A percentile compares a stretch with the other conserved stretches of the same genome.
Evolutionary conservation across 1,140 invertebrate species (phyloP).

Genomic region (Heliconius melpomene): DNA sequence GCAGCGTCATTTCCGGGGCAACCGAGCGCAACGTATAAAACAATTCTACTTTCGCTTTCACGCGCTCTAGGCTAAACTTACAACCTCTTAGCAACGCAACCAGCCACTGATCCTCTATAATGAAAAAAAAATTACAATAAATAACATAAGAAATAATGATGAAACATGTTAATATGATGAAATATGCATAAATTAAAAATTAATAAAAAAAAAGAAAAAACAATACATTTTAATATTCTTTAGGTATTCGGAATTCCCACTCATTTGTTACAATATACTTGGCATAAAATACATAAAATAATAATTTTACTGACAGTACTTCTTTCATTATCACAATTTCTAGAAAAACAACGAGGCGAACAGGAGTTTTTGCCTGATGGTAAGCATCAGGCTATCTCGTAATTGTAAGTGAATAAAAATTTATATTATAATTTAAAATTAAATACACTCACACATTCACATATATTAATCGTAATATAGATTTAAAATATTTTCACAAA

Average conservation of each 20-base stretch:
- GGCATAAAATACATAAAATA: not conserved
- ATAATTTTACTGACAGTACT: not conserved
- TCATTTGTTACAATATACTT: not conserved
- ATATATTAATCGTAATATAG: not conserved
- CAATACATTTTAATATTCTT: not conserved
- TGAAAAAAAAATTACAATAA: constrained; percentile 25
- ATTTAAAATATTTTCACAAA: not conserved
- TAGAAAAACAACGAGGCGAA: no score
- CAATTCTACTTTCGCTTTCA: constrained; percentile 91
- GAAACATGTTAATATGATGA: no score
- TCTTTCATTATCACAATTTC: not conserved
- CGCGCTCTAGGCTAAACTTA: constrained; percentile 92
- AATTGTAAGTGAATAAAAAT: no score
- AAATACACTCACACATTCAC: no score
- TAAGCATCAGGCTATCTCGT: no score
- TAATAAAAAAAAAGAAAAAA: not conserved
- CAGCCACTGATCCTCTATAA: constrained; percentile 86
- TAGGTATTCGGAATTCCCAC: not conserved
- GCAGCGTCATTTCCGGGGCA: constrained; percentile 70
- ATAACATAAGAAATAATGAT: not conserved
- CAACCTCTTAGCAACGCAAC: constrained; percentile 91
- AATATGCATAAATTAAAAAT: not conserved
- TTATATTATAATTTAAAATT: no score
- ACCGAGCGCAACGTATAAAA: constrained; percentile 82
- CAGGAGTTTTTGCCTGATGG: no score